Percentiles rank a stretch among this genome's conserved stretches.
These are phyloP conservation scores for Adelosebastes latens DNA, from an alignment of 2,797 vertebrate species.

Conservation along the genomic window DNA sequence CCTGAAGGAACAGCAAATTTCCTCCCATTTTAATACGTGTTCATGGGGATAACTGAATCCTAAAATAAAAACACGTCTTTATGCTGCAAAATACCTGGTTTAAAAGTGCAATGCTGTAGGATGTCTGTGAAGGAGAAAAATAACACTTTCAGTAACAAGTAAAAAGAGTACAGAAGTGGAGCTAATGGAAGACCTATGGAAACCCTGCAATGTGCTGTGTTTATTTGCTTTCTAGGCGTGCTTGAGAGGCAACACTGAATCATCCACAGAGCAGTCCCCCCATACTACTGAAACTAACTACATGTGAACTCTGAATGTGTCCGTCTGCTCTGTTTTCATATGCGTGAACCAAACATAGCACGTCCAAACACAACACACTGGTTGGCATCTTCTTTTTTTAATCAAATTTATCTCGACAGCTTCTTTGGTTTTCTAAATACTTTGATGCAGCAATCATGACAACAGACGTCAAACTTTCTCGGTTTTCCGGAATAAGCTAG, in stretches of 20 bases:
- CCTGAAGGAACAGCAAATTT: not conserved
- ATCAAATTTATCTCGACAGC: slow-evolving; percentile 51
- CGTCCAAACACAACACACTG: slow-evolving; percentile 22
- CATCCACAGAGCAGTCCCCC: not conserved
- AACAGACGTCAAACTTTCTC: slow-evolving; percentile 46
- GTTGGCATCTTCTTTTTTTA: slow-evolving; percentile 59
- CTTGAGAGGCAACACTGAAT: slow-evolving; percentile 31
- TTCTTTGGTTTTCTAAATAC: slow-evolving; percentile 66
- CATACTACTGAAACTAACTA: not conserved
- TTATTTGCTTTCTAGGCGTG: slow-evolving; percentile 40
- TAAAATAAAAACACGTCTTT: not conserved
- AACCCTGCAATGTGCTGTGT: not conserved
- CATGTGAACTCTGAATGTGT: slow-evolving; percentile 8
- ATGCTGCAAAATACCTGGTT: not conserved
- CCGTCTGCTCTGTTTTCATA: not conserved
- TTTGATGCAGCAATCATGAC: slow-evolving; percentile 47
- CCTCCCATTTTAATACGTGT: not conserved
- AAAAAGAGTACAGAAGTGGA: not conserved
- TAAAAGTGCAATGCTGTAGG: not conserved
- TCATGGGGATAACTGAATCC: not conserved
- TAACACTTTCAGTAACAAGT: not conserved
- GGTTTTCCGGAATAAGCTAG: slow-evolving; percentile 42
- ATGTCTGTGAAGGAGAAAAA: not conserved
- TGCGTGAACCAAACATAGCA: not conserved
- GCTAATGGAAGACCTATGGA: not conserved